Evolutionary conservation across 2,888 invertebrate genomes (phyloP), one percentile per base, ranked within the genome.

Genomic region (Amphipoea oculea): DNA sequence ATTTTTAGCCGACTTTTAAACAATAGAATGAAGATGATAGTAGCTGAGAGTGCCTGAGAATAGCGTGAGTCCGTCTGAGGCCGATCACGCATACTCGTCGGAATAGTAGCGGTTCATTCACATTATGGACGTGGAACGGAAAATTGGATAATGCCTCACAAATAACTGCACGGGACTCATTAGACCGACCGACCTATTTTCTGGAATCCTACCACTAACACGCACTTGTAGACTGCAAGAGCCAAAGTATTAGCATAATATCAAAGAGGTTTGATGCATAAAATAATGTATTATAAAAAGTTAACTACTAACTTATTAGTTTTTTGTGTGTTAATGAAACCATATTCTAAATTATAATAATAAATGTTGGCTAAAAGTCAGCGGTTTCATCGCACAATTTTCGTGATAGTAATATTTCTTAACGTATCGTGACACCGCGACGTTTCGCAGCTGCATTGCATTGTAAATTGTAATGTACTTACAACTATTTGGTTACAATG

Each of bases 121-220:
- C 88, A 92, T 94, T 93, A 94, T 94, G 88, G 89, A 92, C 86
- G 87, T 90, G 90, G 91, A 94, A 93, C 91, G 89, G 92, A 92
- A 95, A 95, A 96, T 95, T 95, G 94, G 95, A 96, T 96, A 95
- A 95, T 94, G 82, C 84, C 90, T 90, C 87, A 88, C 90, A 93
- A 95, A 94, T 94, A 92, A 91, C 92, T 89, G 88, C 86, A 91
- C 85, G 83, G 85, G 84, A 83, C 81, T 89, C 88, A 92, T 92
- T 91, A 92, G 88, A 88, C 82, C 78, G 76, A 88, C 89, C 91
- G 91, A 92, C 93, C 93, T 92, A 93, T 93, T 93, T 94, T 90
- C 81, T 91, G 77, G 65, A 87, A 87, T 82, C 78, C 81, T 80
- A 65, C 66, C 67, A 45, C 66, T 69, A 81, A 70, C 78, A 76